Conservation (phyloP, 2,888 invertebrate genomes). For the Neoascia interrupta region DNA sequence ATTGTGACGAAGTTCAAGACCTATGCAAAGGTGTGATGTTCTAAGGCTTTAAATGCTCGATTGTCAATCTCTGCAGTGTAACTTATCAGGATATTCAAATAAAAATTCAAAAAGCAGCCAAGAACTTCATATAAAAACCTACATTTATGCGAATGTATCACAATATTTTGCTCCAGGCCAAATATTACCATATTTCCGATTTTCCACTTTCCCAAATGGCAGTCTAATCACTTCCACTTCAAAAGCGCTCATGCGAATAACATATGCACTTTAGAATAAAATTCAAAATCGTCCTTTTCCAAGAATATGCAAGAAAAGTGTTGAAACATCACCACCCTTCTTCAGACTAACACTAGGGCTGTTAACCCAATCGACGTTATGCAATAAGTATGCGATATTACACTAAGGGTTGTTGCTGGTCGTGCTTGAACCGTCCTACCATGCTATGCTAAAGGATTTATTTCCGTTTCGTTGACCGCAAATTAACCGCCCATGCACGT, state of each 20-base stretch:
- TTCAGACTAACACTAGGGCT: neutral
- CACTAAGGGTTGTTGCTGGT: slow-evolving; percentile 49
- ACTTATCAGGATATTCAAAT: too few relatives aligned
- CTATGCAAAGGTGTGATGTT: too few relatives aligned
- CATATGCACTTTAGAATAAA: slow-evolving; percentile 39
- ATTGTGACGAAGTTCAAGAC: too few relatives aligned
- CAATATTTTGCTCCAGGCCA: too few relatives aligned
- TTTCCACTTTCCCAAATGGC: slow-evolving; percentile 17
- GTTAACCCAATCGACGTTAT: slow-evolving; percentile 25
- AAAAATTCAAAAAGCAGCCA: too few relatives aligned
- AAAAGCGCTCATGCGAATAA: slow-evolving; percentile 62
- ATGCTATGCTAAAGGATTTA: slow-evolving; percentile 66
- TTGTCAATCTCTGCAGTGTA: too few relatives aligned
- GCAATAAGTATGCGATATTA: slow-evolving; percentile 55
- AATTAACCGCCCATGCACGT: slow-evolving; percentile 67
- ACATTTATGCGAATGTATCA: too few relatives aligned
- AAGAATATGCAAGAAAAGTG: slow-evolving; percentile 22
- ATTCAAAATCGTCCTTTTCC: slow-evolving; percentile 37
- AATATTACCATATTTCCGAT: neutral
- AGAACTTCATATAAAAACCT: too few relatives aligned
- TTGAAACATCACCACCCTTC: slow-evolving; percentile 34
- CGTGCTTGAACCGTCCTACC: slow-evolving; percentile 52
- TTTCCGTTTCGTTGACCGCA: slow-evolving; percentile 67
- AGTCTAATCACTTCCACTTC: slow-evolving; percentile 59
- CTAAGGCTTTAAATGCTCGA: too few relatives aligned